Evolutionary conservation across 1,140 invertebrate species (phyloP), one percentile per base, ranked within the genome.

Genomic region (Lucilia sericata): DNA sequence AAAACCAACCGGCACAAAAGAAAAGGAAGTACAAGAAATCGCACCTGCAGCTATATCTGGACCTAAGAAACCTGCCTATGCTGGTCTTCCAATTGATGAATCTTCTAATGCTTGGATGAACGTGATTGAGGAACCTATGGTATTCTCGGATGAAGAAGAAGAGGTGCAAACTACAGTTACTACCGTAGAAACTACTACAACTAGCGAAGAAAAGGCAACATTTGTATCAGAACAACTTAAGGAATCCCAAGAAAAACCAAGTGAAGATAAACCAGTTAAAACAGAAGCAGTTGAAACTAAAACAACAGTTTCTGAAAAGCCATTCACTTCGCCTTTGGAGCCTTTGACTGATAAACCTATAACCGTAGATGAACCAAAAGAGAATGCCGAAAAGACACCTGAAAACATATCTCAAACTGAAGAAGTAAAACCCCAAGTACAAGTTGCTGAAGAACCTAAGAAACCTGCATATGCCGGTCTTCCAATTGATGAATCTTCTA

Each of bases 121-220:
- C 88, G 90, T 93, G 74, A 85, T 93, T 49, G 92, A 93, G 86
- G 91, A 93, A 86, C 91, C 92, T 80, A 92, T 93, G 83, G 87
- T 87, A 19, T 91, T 92, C 82, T 90, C 91, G 13, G 91, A 92
- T 81, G 91, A 92, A 30, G 89, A 91, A 86, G 86, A 86, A 65
- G 19, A 21, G 9, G 17, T 10, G 10, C 19, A 75, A 21, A 2
- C 42, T 14, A 74, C 7, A 42, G 14, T 10, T 65, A n/a, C n/a
- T 14, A 34, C 60, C 5, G 5, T 25, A 9, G 14, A 2, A 49
- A 51, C 60, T 17, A 49, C 30, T 17, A 74, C n/a, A 70, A 70
- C 75, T 0, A 84, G 75, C 21, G 5, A 51, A 51, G 5, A 34
- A 84, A 70, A 30, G 8, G 8, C 36, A 4, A 36, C 36, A 4